phyloP scores from a whole-genome alignment of 2,797 vertebrate species.

The Cygnus olor region DNA sequence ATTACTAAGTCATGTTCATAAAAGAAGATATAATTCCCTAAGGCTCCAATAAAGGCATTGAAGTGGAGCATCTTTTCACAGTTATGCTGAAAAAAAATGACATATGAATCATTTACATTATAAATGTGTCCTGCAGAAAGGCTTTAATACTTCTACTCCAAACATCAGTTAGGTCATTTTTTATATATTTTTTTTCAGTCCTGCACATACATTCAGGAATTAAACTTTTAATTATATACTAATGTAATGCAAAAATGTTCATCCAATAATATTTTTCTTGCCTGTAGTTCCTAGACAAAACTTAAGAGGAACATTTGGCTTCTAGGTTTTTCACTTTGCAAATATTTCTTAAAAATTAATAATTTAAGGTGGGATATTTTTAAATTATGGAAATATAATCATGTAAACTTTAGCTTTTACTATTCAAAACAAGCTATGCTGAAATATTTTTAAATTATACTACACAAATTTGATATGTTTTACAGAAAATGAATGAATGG shows the following conservation, averaged over 20 bases:
- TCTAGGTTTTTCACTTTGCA: neutral
- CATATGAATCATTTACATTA: conserved; percentile 13
- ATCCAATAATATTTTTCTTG: neutral
- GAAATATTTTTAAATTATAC: neutral
- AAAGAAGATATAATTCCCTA: conserved; percentile 5
- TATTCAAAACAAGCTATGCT: neutral
- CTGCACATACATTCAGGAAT: neutral
- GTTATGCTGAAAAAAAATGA: neutral
- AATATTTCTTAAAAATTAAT: neutral
- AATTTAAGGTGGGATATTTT: neutral
- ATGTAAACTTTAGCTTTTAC: neutral
- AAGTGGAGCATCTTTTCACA: neutral
- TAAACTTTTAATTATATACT: conserved; percentile 4
- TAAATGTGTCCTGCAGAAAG: neutral
- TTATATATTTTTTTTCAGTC: neutral
- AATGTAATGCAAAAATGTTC: neutral
- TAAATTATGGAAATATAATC: neutral
- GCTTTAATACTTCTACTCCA: neutral
- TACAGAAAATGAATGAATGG: too few species aligned
- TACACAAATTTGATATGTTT: neutral
- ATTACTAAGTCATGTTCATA: neutral
- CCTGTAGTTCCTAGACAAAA: neutral
- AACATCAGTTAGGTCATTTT: conserved; percentile 4
- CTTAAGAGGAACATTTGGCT: neutral
- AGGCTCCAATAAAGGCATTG: conserved; percentile 7